Evolutionary conservation across 2,888 invertebrate species (phyloP), one percentile per base, ranked within the genome.

Genomic region (Lithosia quadra): DNA sequence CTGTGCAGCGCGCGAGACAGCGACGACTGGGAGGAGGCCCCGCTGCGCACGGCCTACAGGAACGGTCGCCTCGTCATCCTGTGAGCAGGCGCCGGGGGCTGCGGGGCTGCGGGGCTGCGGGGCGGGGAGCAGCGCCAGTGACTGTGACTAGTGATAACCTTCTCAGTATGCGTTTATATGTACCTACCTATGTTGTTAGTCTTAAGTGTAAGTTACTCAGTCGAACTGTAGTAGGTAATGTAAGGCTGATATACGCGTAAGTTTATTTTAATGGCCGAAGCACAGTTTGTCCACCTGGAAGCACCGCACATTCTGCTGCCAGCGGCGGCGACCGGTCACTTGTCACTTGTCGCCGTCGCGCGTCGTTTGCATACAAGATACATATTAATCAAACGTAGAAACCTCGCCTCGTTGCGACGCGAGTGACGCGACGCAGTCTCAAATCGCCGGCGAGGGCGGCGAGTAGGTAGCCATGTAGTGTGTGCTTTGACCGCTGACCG

Each of bases 51-150:
- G 67, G 79, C 84, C 65, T 90, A 83, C 84, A 81, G 72, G 74
- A 81, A 85, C 75, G 90, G 90, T 15, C 85, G 86, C 36, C 84
- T 90, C 66, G 87, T 89, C 62, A 69, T 89, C 5, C 67, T 89
- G 75, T 88, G 78, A 58, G 24, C 24, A 13, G n/a, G n/a, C 34
- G 28, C 53, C 34, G 24, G 11, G 22, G 13, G 36, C 33, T 15
- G 21, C 59, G n/a, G 15, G 55, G n/a, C 39, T 8, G 28, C 24
- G 8, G 3, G 1, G 11, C 5, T 7, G 9, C 11, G 13, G 36
- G 21, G 1, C 11, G 8, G 5, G 43, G 18, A 7, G 3, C 39
- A 1, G 39, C 7, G 28, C 11, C 7, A 24, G 61, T 61, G 36
- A 39, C 21, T 21, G 2, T 43, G 21, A 21, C 11, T 43, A 1